phyloP scores from a whole-genome alignment of 2,888 invertebrate species.

The Caenorhabditis becei region DNA sequence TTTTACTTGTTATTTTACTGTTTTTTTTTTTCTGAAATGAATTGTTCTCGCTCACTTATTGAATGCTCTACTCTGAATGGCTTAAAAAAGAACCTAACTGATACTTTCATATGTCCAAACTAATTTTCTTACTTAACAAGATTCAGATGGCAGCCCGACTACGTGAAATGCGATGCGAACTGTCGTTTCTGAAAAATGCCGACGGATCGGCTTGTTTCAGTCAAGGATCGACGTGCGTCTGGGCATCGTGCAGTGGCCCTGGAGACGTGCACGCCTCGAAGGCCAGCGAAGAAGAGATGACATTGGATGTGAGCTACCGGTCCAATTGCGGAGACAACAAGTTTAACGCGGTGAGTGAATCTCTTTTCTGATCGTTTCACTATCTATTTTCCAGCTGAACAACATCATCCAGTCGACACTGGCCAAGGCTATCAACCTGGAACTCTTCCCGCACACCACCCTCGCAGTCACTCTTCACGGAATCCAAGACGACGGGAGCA shows the following conservation, averaged over 20 bases:
- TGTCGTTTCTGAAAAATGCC: slow-evolving; percentile 62
- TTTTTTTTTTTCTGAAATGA: slow-evolving; percentile 36
- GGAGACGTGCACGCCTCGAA: slow-evolving; percentile 68
- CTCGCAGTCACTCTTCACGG: slow-evolving; percentile 68
- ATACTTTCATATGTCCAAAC: background rate
- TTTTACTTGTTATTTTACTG: slow-evolving; percentile 11
- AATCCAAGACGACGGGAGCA: slow-evolving; percentile 69
- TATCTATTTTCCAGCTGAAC: slow-evolving; percentile 59
- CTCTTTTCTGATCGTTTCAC: background rate
- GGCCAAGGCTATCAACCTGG: slow-evolving; percentile 57
- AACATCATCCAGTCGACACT: slow-evolving; percentile 63
- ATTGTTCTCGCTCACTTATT: slow-evolving; percentile 16
- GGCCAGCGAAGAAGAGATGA: slow-evolving; percentile 64
- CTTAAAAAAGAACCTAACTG: background rate
- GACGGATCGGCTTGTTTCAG: slow-evolving; percentile 66
- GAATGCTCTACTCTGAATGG: background rate
- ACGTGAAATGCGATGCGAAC: slow-evolving; percentile 50
- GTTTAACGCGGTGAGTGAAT: slow-evolving; percentile 48
- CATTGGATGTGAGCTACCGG: slow-evolving; percentile 65
- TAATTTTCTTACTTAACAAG: background rate
- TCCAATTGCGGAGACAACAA: slow-evolving; percentile 61
- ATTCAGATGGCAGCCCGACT: slow-evolving; percentile 42
- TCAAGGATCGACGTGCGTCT: slow-evolving; percentile 66
- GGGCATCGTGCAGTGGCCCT: slow-evolving; percentile 69
- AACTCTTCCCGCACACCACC: slow-evolving; percentile 68